phyloP scores from a whole-genome alignment of 30 jellyfish, hydroid and myxozoan genomes.

The Rhopilema esculentum region DNA sequence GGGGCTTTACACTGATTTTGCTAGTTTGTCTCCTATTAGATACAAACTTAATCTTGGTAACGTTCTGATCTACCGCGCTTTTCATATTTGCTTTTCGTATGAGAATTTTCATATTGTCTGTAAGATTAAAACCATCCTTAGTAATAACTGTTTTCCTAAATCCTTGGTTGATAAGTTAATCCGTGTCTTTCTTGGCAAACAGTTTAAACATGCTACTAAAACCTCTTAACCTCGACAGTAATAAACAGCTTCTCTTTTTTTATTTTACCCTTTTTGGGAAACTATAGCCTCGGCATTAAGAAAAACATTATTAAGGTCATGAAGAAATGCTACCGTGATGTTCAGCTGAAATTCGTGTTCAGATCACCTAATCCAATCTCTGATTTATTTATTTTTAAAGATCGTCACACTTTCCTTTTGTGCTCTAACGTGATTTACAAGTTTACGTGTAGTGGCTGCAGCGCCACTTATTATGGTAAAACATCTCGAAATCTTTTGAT shows the following conservation, averaged over 20 bases:
- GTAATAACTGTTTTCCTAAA: too few species aligned
- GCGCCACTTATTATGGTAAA: too few species aligned
- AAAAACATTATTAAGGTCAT: constrained; percentile 1
- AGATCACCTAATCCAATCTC: not conserved
- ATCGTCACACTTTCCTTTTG: not conserved
- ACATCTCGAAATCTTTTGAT: constrained; percentile 9
- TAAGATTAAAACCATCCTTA: not conserved
- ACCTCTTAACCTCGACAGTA: too few species aligned
- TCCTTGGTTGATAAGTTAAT: too few species aligned
- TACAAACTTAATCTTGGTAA: not conserved
- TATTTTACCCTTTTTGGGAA: not conserved
- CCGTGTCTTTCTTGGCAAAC: too few species aligned
- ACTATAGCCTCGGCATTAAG: too few species aligned
- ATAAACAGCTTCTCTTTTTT: too few species aligned
- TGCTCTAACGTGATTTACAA: too few species aligned
- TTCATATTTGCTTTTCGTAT: not conserved
- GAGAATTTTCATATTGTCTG: not conserved
- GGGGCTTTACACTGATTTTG: not conserved
- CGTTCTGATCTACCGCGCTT: not conserved
- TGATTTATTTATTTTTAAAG: not conserved
- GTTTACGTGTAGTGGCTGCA: too few species aligned
- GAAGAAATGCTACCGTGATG: not conserved
- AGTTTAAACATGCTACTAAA: too few species aligned
- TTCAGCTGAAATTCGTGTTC: not conserved
- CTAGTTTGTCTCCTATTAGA: not conserved